Percentiles rank a stretch among this genome's conserved stretches.
phyloP scores from a whole-genome alignment of 2,888 invertebrate genomes.

The Gisinianus flammeolus region DNA sequence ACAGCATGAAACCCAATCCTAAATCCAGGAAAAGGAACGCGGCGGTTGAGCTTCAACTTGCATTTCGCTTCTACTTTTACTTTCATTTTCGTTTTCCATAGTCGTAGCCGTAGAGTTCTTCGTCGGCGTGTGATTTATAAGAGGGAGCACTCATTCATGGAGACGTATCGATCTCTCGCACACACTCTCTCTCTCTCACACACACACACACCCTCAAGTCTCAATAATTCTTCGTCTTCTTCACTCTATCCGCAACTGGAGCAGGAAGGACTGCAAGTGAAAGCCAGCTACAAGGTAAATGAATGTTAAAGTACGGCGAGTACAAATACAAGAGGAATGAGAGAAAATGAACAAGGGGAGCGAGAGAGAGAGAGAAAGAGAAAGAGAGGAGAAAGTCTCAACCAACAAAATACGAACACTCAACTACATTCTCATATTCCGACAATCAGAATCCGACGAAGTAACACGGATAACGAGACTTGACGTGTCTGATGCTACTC shows the following conservation, averaged over 20 bases:
- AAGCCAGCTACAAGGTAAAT: too few species aligned
- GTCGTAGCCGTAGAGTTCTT: too few species aligned
- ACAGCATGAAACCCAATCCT: neutral
- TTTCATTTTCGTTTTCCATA: conserved; percentile 18
- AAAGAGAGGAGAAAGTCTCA: too few species aligned
- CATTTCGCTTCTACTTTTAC: conserved; percentile 6
- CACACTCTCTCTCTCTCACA: too few species aligned
- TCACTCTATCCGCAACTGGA: neutral
- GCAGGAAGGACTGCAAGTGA: neutral
- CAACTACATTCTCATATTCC: too few species aligned
- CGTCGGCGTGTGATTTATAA: conserved; percentile 53
- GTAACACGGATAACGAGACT: too few species aligned
- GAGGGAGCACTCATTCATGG: conserved; percentile 44
- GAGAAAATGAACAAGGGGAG: too few species aligned
- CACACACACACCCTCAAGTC: conserved; percentile 38
- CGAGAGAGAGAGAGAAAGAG: too few species aligned
- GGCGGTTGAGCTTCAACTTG: neutral
- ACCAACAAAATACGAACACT: too few species aligned
- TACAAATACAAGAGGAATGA: too few species aligned
- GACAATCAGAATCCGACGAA: too few species aligned
- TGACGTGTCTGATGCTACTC: neutral
- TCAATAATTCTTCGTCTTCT: conserved; percentile 34
- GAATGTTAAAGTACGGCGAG: too few species aligned
- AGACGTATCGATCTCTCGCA: conserved; percentile 43
- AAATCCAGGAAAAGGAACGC: neutral